Conservation (phyloP, 2,888 invertebrate genomes). For the Tetanocera ferruginea region DNA sequence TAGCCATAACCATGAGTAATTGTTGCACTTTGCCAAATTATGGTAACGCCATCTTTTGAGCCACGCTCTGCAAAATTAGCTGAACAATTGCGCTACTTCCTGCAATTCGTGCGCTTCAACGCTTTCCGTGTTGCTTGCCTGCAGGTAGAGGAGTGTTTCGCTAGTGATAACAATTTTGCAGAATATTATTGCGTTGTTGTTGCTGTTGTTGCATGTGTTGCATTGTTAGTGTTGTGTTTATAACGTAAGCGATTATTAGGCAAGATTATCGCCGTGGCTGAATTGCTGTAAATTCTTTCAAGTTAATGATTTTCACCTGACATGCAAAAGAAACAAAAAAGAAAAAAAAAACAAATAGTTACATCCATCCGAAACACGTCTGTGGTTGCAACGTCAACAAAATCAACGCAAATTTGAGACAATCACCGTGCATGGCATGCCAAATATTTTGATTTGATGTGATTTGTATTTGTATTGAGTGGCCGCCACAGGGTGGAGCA, state of each 20-base stretch:
- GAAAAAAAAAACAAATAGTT: neutral
- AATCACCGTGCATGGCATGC: slow-evolving; percentile 2
- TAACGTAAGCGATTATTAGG: too few species aligned
- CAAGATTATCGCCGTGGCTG: too few species aligned
- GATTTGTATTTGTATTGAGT: neutral
- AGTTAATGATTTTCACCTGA: too few species aligned
- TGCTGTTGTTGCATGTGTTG: too few species aligned
- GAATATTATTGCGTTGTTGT: too few species aligned
- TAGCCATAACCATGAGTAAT: neutral
- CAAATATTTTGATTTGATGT: slow-evolving; percentile 10
- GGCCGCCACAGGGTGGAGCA: too few species aligned
- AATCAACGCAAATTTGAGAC: slow-evolving; percentile 15
- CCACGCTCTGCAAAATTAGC: neutral
- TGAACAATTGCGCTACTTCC: slow-evolving; percentile 1
- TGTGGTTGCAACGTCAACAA: slow-evolving; percentile 13
- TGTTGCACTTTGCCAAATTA: slow-evolving; percentile 24
- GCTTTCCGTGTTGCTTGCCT: too few species aligned
- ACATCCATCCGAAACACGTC: neutral
- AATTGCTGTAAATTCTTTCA: neutral
- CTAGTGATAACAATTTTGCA: too few species aligned
- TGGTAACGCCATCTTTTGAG: neutral
- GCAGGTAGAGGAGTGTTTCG: too few species aligned
- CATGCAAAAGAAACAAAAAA: neutral
- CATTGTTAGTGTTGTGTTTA: too few species aligned
- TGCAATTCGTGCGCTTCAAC: too few species aligned